Percentiles rank a stretch among this genome's conserved stretches.
Conservation (phyloP, 2,797 vertebrate genomes). For the Eulemur coronatus region DNA sequence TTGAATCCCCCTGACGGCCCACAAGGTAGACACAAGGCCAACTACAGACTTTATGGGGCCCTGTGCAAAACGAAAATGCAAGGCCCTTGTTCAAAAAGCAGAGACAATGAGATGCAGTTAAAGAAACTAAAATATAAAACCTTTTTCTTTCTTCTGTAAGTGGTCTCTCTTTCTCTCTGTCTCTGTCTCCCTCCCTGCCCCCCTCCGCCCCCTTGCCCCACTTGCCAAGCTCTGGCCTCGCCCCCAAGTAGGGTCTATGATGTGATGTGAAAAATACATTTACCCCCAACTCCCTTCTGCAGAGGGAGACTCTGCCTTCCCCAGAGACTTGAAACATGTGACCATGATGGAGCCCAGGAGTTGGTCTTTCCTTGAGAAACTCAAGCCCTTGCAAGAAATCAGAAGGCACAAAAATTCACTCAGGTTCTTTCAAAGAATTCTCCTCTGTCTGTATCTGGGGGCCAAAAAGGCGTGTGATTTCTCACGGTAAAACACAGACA, state of each 20-base stretch:
- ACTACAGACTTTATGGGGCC: background rate
- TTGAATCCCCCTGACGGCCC: background rate
- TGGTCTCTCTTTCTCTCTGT: background rate
- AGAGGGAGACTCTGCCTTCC: background rate
- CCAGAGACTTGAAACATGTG: background rate
- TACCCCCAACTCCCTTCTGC: background rate
- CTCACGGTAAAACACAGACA: background rate
- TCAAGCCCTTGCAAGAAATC: background rate
- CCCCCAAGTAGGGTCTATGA: background rate
- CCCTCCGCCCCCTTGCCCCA: no score
- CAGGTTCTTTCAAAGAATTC: conserved; percentile 25
- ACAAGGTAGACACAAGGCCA: background rate
- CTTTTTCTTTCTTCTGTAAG: background rate
- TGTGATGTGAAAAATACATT: background rate
- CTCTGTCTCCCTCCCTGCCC: no score
- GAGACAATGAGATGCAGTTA: background rate
- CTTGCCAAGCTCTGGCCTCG: background rate
- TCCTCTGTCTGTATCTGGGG: background rate
- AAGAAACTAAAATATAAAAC: background rate
- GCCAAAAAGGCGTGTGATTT: conserved; percentile 22
- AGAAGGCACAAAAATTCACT: background rate
- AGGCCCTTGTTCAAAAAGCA: background rate
- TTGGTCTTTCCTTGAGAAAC: background rate
- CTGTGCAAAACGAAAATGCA: background rate
- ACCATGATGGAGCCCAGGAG: background rate